phyloP scores from a whole-genome alignment of 2,888 invertebrate species.

The Noctua janthina region DNA sequence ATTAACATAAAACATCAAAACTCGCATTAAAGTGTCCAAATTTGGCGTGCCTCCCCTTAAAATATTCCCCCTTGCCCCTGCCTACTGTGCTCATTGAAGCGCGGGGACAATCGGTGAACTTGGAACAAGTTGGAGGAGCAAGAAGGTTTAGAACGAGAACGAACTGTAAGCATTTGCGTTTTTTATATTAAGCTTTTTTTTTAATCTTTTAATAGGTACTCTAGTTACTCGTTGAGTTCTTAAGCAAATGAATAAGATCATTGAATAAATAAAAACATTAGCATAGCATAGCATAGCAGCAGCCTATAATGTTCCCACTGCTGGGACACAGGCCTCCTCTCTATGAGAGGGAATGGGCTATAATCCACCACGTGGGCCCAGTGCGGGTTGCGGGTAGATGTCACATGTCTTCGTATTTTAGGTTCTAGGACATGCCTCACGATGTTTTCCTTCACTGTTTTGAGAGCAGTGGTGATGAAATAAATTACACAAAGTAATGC shows the following conservation, averaged over 20 bases:
- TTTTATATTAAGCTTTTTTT: neutral
- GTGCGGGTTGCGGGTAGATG: too few relatives aligned
- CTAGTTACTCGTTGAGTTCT: neutral
- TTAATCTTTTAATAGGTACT: neutral
- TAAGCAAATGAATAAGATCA: neutral
- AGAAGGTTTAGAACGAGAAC: slow-evolving; percentile 13
- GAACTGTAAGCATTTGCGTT: neutral
- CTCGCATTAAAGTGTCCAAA: slow-evolving; percentile 89
- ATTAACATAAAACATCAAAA: slow-evolving; percentile 90
- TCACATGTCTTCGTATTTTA: too few relatives aligned
- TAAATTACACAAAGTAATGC: too few relatives aligned
- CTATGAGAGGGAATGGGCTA: too few relatives aligned
- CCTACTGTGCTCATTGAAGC: slow-evolving; percentile 79
- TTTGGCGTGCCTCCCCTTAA: slow-evolving; percentile 79
- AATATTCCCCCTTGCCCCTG: slow-evolving; percentile 78
- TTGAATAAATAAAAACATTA: neutral
- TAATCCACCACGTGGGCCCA: too few relatives aligned
- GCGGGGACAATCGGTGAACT: slow-evolving; percentile 67
- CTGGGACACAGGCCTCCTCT: too few relatives aligned
- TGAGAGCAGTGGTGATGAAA: too few relatives aligned
- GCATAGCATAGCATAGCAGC: neutral
- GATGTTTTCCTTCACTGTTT: too few relatives aligned
- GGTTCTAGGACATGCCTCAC: too few relatives aligned
- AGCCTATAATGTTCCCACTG: too few relatives aligned
- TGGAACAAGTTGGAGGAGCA: slow-evolving; percentile 67